Evolutionary conservation across 2,113 vertebrate genomes (phyloP).

Genomic region (Melanerpes aurifrons): DNA sequence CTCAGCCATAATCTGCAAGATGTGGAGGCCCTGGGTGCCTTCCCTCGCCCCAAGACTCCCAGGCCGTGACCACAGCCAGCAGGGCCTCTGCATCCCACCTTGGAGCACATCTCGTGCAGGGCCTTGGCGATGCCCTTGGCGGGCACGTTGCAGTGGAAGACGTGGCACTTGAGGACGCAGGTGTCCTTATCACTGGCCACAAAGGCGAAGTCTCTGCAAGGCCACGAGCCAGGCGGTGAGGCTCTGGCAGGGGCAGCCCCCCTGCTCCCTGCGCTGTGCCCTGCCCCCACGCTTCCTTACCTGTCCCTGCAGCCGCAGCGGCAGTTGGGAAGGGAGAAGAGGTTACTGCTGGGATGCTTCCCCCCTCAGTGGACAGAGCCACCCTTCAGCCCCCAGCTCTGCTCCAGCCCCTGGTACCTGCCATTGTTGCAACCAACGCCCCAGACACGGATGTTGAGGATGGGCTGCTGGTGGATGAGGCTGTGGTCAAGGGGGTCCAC

Average conservation of each 20-base stretch:
- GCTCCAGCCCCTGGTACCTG: conserved; percentile 75
- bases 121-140: conserved; percentile 92
- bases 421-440: conserved; percentile 96
- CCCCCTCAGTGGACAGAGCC: rapidly evolving
- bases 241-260: not conserved
- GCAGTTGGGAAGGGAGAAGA: conserved; percentile 62
- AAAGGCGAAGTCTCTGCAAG: conserved; percentile 92
- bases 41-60: not conserved
- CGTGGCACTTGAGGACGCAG: conserved; percentile 94
- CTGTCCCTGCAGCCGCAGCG: conserved; percentile 75
- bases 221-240: conserved; percentile 25
- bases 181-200: conserved; percentile 96
- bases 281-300: conserved; percentile 21
- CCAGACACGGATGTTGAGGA: conserved; percentile 96
- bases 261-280: not conserved
- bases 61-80: rapidly evolving
- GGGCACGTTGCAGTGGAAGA: conserved; percentile 92
- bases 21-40: not conserved
- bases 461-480: conserved; percentile 91
- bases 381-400: not conserved
- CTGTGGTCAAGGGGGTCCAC: conserved; percentile 91
- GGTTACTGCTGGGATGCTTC: not conserved
- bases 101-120: conserved; percentile 92
- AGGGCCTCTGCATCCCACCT: conserved; percentile 75
- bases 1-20: conserved; percentile 86